Percentiles rank a stretch among this genome's conserved stretches.
phyloP scores from a whole-genome alignment of 2,113 vertebrate genomes.

The Phoenicopterus ruber region DNA sequence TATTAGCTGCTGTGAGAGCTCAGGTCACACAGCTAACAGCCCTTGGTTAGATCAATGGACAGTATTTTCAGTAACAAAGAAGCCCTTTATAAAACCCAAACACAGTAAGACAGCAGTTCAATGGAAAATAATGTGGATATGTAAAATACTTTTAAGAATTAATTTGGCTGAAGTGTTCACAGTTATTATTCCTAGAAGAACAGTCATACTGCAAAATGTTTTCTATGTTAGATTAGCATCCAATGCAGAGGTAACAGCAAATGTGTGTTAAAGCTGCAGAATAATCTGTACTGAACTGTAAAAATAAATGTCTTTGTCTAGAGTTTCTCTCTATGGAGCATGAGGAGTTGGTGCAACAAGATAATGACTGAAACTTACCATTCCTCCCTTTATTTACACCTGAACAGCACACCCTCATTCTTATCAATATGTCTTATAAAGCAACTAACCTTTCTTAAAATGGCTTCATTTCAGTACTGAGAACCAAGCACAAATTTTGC shows the following conservation, averaged over 20 bases:
- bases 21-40: neutral
- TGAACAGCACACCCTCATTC: neutral
- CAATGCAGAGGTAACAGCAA: neutral
- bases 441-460: neutral
- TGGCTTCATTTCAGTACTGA: neutral
- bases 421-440: neutral
- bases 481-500: neutral
- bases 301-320: neutral
- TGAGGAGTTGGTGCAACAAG: neutral
- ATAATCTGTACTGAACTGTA: neutral
- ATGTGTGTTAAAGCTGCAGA: neutral
- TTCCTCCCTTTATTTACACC: neutral
- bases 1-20: neutral
- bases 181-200: neutral
- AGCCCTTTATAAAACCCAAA: neutral
- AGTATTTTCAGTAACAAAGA: neutral
- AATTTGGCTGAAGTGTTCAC: neutral
- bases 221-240: neutral
- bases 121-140: neutral
- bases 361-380: neutral
- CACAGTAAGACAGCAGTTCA: neutral
- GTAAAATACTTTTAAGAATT: neutral
- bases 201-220: neutral
- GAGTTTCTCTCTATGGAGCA: neutral
- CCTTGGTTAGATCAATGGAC: neutral